Evolutionary conservation across 2,888 invertebrate genomes (phyloP), one percentile per base, ranked within the genome.

Genomic region (Rhagophthalmus giganteus): DNA sequence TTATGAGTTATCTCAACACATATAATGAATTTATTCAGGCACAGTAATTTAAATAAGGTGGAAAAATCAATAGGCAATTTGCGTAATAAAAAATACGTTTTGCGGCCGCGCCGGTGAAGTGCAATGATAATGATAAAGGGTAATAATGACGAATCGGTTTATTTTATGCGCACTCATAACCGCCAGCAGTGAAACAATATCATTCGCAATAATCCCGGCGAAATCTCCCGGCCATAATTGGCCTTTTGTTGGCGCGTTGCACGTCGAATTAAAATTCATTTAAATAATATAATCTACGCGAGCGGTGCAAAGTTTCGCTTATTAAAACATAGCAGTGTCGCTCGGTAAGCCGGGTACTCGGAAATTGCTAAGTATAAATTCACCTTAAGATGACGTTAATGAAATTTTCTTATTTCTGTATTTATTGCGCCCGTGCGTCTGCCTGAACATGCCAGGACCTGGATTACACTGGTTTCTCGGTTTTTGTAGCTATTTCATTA

Each of bases 381-480:
- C 72, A 76, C 76, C 76, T 76, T 75, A 76, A 77, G 76, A 76
- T 77, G 78, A 78, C 78, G 76, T 77, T 78, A 78, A 78, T 78
- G 77, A 78, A 78, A 78, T 76, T 77, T 76, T 75, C 75, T 74
- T 74, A 75, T 75, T 75, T 74, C 72, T 67, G 66, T 74, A 74
- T 74, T 74, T 74, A 74, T 74, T 73, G 71, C 70, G 63, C 63
- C 64, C 59, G 65, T 66, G 69, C 63, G 67, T 67, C 64, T 69
- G 54, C 47, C n/a, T 28, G 49, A 59, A 61, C 65, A 59, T 55
- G 64, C 62, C 63, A 61, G 60, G 59, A 55, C 53, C 58, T 60
- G 67, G 67, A 65, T 69, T 67, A 66, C 57, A 59, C 58, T 57
- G 55, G 57, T 63, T 62, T 62, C 60, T 53, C 58, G 59, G 62